These are phyloP conservation scores for Prinia subflava DNA, from an alignment of 2,113 vertebrate genomes.

Conservation along the genomic window DNA sequence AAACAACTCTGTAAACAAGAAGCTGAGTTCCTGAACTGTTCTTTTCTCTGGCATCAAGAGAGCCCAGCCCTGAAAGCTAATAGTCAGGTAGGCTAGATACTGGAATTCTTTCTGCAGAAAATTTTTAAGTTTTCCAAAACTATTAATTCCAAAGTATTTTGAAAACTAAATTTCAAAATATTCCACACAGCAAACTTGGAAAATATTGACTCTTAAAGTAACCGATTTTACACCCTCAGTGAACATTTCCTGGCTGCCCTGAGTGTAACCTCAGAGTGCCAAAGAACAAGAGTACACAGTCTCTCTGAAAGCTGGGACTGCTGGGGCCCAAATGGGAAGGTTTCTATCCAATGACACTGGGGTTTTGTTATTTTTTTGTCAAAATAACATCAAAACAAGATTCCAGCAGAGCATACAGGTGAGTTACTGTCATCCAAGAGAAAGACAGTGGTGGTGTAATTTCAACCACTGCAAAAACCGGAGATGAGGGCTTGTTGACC, in stretches of 20 bases:
- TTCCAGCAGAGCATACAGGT: not conserved
- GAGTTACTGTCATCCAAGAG: not conserved
- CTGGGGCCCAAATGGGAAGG: not conserved
- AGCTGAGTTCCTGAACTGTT: not conserved
- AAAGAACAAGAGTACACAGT: not conserved
- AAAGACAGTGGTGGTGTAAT: not conserved
- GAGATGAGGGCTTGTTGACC: not conserved
- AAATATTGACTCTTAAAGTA: not conserved
- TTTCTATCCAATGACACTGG: rapidly evolving
- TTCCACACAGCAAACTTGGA: not conserved
- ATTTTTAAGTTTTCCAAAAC: not conserved
- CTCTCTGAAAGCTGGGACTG: not conserved
- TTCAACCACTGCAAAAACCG: not conserved
- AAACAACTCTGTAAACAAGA: not conserved
- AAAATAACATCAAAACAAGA: not conserved
- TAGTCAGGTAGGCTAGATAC: not conserved
- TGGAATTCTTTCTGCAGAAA: not conserved
- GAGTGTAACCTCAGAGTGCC: not conserved
- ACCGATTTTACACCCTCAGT: not conserved
- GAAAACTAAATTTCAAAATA: not conserved
- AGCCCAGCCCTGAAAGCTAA: conserved; percentile 12
- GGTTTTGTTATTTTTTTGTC: not conserved
- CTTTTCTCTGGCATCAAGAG: not conserved
- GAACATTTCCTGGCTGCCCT: not conserved
- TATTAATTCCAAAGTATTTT: not conserved